Conservation (phyloP, 2,113 vertebrate genomes). For the Syrrhaptes paradoxus region DNA sequence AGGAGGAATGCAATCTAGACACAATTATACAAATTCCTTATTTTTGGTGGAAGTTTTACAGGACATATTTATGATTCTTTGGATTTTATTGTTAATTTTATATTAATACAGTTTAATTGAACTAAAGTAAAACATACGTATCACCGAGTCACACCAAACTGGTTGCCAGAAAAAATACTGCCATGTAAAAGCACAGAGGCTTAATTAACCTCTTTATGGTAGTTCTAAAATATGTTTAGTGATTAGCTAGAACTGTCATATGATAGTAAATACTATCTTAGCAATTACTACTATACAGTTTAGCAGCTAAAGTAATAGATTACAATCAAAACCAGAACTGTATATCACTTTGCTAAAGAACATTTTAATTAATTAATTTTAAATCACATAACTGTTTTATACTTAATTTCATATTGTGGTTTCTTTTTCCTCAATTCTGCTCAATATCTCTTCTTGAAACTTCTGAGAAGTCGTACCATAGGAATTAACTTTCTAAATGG, state of each 20-base stretch:
- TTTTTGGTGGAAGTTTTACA: background rate
- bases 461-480: background rate
- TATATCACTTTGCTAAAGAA: background rate
- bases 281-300: background rate
- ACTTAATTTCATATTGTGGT: background rate
- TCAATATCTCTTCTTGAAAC: background rate
- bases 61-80: background rate
- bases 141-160: background rate
- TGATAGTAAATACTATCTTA: background rate
- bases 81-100: background rate
- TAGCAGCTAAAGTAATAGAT: background rate
- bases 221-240: background rate
- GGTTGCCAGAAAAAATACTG: background rate
- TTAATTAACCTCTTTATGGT: background rate
- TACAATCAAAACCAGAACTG: background rate
- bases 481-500: background rate
- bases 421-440: background rate
- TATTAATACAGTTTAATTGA: background rate
- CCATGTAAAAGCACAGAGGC: background rate
- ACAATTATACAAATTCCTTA: background rate
- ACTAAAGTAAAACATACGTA: background rate
- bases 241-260: background rate
- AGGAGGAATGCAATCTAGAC: background rate
- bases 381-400: background rate
- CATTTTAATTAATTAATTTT: background rate